Percentiles rank a stretch among this genome's conserved stretches.
phyloP scores from a whole-genome alignment of 2,888 invertebrate genomes.

The Euzetes globulus region DNA sequence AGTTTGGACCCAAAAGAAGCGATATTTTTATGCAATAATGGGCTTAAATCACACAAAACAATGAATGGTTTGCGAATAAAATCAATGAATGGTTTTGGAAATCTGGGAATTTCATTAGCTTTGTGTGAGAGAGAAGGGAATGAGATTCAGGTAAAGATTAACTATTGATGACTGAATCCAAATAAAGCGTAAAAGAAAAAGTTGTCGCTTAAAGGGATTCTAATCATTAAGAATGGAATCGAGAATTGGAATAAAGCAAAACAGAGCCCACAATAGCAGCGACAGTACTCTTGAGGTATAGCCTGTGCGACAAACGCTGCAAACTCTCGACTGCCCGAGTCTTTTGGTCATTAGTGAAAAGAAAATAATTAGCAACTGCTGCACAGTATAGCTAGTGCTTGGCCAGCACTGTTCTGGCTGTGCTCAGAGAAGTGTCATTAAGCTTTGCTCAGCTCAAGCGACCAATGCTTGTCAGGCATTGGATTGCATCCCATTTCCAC shows the following conservation, averaged over 20 bases:
- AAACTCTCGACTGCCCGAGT: neutral
- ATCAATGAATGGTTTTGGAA: constrained; percentile 20
- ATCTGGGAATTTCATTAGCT: constrained; percentile 20
- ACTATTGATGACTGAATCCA: constrained; percentile 29
- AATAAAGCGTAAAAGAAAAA: constrained; percentile 23
- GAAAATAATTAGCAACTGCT: constrained; percentile 28
- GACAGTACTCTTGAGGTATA: constrained; percentile 3
- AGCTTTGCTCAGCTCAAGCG: constrained; percentile 28
- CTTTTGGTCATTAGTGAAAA: constrained; percentile 21
- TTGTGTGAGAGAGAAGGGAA: neutral
- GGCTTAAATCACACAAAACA: constrained; percentile 18
- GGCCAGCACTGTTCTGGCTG: neutral
- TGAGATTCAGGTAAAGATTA: constrained; percentile 29
- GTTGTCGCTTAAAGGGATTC: constrained; percentile 24
- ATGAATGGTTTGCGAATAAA: neutral
- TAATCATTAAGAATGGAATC: constrained; percentile 15
- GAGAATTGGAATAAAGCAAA: neutral
- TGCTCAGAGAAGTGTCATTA: constrained; percentile 28
- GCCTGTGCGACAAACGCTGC: neutral
- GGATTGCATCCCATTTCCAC: constrained; percentile 24
- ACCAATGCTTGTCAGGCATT: constrained; percentile 17
- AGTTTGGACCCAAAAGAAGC: neutral
- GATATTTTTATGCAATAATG: constrained; percentile 7
- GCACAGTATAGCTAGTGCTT: constrained; percentile 1
- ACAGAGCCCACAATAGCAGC: neutral